Conservation (phyloP, 2,113 vertebrate genomes). For the Syngnathus scovelli region DNA sequence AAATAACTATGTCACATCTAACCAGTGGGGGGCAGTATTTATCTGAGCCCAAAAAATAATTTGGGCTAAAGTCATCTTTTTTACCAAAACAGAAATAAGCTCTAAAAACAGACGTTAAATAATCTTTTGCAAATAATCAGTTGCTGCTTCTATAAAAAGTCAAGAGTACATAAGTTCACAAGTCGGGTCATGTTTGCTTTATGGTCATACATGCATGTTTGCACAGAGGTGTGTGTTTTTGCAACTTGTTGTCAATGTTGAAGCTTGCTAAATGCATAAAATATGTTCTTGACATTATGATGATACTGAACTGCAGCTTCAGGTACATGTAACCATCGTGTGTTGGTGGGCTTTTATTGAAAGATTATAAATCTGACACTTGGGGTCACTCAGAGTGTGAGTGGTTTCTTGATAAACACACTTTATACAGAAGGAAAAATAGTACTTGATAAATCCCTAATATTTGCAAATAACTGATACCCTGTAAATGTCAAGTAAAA, state of each 20-base stretch:
- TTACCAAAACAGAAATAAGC: neutral
- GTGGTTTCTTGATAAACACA: too few relatives aligned
- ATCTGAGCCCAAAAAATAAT: conserved; percentile 2
- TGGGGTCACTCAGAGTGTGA: too few relatives aligned
- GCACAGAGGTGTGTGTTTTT: conserved; percentile 35
- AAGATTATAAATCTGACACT: too few relatives aligned
- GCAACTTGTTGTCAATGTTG: conserved; percentile 33
- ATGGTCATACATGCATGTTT: conserved; percentile 24
- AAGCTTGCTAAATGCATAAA: conserved; percentile 4
- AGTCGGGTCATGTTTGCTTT: neutral
- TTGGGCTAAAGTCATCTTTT: neutral
- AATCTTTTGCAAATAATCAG: neutral
- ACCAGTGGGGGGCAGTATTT: conserved; percentile 33
- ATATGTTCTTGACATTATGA: neutral
- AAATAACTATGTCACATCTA: neutral
- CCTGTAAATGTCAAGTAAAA: neutral
- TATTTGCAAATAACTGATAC: too few relatives aligned
- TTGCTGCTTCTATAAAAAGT: neutral
- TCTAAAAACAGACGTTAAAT: too few relatives aligned
- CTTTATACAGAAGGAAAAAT: too few relatives aligned
- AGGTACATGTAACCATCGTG: neutral
- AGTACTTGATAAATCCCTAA: too few relatives aligned
- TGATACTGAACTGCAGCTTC: neutral
- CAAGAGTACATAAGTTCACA: neutral
- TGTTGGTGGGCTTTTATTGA: too few relatives aligned